A percentile compares a stretch with the other conserved stretches of the same genome.
phyloP scores from a whole-genome alignment of 2,888 invertebrate species.

The Erebia epiphron region DNA sequence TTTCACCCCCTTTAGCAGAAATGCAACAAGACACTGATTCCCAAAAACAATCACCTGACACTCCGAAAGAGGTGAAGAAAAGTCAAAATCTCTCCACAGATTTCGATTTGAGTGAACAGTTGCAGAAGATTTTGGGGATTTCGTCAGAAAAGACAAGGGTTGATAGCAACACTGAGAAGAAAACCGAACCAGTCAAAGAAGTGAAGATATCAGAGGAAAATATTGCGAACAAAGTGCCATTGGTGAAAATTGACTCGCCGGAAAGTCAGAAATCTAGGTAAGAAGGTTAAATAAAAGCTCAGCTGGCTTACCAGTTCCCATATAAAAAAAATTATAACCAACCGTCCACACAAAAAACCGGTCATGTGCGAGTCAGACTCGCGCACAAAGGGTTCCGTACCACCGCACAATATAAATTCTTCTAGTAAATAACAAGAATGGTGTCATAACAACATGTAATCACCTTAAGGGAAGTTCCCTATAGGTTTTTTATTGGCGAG shows the following conservation, averaged over 20 bases:
- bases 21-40: conserved; percentile 63
- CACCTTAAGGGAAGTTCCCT: too few relatives aligned
- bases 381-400: too few relatives aligned
- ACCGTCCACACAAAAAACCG: too few relatives aligned
- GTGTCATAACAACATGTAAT: too few relatives aligned
- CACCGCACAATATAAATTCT: too few relatives aligned
- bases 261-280: conserved; percentile 72
- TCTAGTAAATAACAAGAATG: too few relatives aligned
- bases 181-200: conserved; percentile 65
- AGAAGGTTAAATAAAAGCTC: conserved; percentile 10
- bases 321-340: too few relatives aligned
- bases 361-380: too few relatives aligned
- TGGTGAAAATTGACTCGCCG: conserved; percentile 79
- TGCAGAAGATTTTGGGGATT: conserved; percentile 78
- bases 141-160: conserved; percentile 73
- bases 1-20: conserved; percentile 72
- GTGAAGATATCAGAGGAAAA: conserved; percentile 71
- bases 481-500: too few relatives aligned
- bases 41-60: conserved; percentile 73
- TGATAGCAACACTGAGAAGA: conserved; percentile 61
- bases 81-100: conserved; percentile 79
- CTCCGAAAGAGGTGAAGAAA: conserved; percentile 75
- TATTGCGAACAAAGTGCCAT: conserved; percentile 62
- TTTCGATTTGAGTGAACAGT: conserved; percentile 76
- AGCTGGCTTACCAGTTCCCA: too few relatives aligned